A percentile compares a stretch with the other conserved stretches of the same genome.
phyloP scores from a whole-genome alignment of 2,797 vertebrate genomes.

The Picus viridis region DNA sequence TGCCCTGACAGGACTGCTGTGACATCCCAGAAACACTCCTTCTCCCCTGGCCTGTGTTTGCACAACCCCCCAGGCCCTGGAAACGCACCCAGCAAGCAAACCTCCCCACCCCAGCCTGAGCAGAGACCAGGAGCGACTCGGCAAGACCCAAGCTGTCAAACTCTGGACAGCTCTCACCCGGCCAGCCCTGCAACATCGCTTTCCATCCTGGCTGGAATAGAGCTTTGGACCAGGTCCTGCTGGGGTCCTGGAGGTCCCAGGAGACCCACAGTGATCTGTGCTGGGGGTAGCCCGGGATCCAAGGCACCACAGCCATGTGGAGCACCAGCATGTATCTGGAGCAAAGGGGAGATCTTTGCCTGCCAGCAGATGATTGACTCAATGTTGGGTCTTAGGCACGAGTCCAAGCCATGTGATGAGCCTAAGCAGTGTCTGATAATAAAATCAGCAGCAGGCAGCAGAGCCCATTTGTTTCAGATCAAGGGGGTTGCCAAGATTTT shows the following conservation, averaged over 20 bases:
- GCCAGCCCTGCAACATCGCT: neutral
- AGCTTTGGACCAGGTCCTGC: neutral
- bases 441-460: constrained; percentile 61
- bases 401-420: constrained; percentile 39
- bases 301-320: neutral
- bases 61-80: neutral
- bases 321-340: neutral
- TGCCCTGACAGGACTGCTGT: neutral
- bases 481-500: constrained; percentile 44
- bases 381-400: neutral
- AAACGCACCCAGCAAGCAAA: neutral
- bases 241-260: neutral
- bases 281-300: neutral
- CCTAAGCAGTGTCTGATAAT: constrained; percentile 57
- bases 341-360: neutral
- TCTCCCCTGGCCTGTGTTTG: neutral
- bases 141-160: neutral
- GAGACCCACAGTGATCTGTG: rapidly evolving
- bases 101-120: neutral
- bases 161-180: neutral
- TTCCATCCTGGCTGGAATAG: neutral
- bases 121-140: neutral
- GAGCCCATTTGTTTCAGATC: constrained; percentile 62
- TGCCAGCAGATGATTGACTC: neutral
- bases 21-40: neutral